Evolutionary conservation across 1,140 invertebrate species (phyloP).

Genomic region (Kradibia gibbosae): DNA sequence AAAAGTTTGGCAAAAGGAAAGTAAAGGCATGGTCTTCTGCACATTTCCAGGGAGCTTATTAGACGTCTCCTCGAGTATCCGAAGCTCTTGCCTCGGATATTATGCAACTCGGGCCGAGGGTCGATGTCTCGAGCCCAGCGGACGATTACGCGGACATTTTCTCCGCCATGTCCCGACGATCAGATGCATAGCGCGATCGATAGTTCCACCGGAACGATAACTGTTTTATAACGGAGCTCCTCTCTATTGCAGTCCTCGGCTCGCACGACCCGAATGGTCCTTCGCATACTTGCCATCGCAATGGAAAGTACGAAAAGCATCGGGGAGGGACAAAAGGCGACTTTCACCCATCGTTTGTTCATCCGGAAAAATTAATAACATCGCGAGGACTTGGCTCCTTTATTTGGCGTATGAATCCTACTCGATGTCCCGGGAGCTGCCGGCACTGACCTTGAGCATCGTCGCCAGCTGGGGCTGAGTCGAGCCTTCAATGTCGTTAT

Average conservation of each 20-base stretch:
- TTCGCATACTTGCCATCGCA: not conserved
- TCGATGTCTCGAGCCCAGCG: no score
- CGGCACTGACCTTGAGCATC: no score
- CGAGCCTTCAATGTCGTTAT: no score
- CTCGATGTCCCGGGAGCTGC: no score
- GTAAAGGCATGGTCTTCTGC: not conserved
- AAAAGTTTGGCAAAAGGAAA: not conserved
- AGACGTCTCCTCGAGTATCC: no score
- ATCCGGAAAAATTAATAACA: not conserved
- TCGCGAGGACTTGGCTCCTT: not conserved
- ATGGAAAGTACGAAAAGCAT: conserved; percentile 3
- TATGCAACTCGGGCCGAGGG: no score
- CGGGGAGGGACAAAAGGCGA: not conserved
- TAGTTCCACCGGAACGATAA: not conserved
- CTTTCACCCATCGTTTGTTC: conserved; percentile 15
- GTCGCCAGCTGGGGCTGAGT: no score
- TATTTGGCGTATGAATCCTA: no score
- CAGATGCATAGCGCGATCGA: not conserved
- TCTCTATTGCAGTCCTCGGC: not conserved
- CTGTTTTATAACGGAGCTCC: not conserved
- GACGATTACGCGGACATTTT: no score
- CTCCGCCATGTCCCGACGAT: not conserved
- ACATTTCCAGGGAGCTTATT: not conserved
- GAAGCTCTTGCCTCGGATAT: no score
- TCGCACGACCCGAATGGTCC: not conserved